Conservation (phyloP, 2,113 vertebrate genomes). For the Poicephalus meyeri region DNA sequence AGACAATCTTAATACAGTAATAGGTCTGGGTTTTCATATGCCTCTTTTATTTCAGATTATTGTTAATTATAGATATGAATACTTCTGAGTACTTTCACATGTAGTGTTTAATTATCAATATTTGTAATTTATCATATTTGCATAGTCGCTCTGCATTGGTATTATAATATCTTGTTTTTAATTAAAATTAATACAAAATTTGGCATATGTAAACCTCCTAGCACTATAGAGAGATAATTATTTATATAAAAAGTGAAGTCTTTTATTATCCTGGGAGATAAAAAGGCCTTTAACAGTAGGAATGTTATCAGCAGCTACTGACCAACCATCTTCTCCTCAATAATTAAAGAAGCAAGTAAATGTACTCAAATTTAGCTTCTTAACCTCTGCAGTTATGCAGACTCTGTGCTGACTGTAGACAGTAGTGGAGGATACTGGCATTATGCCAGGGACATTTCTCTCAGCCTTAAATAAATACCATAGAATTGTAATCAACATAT, state of each 20-base stretch:
- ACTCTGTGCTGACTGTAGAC: background rate
- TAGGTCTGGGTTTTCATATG: background rate
- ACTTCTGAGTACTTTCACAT: background rate
- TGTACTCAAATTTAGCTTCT: conserved; percentile 52
- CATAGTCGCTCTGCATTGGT: background rate
- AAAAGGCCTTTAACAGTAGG: conserved; percentile 46
- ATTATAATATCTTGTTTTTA: conserved; percentile 26
- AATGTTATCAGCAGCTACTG: conserved; percentile 64
- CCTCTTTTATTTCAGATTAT: background rate
- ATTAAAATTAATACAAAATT: conserved; percentile 49
- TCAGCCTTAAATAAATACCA: conserved; percentile 41
- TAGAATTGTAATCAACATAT: conserved; percentile 29
- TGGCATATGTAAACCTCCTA: conserved; percentile 10
- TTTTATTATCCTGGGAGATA: background rate
- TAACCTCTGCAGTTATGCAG: conserved; percentile 38
- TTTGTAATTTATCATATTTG: conserved; percentile 34
- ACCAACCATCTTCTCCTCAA: conserved; percentile 67
- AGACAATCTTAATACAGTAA: background rate
- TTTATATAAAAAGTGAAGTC: conserved; percentile 47
- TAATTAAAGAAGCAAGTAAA: conserved; percentile 70
- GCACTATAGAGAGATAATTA: conserved; percentile 43
- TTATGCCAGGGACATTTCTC: conserved; percentile 36
- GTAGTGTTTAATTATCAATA: conserved; percentile 56
- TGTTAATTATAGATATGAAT: background rate
- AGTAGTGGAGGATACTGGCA: conserved; percentile 19